Base-by-base conservation (phyloP, 2,113 vertebrate species). In the Glaucidium brasilianum region DNA sequence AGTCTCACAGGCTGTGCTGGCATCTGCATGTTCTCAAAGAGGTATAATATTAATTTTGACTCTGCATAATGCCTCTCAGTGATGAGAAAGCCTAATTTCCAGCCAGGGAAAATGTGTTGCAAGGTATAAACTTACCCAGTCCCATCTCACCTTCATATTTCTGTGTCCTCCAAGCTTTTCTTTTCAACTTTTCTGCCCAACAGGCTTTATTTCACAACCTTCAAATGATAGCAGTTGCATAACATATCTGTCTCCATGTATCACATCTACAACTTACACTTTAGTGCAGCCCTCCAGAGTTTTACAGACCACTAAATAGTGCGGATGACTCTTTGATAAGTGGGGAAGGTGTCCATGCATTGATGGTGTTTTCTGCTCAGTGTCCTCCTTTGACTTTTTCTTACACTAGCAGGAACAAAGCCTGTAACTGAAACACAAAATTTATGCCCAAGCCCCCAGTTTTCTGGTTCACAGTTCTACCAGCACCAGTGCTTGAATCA, bases 161-260 rank as follows among this genome's bases (percentile, higher is more conserved):
- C 52, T 67, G 29, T 66, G 52, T 67, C 43, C 66, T 89, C n/a
- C 34, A 60, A 75, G 37, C 41, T 37, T 35, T 41, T 82, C 67
- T 74, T 80, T 88, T 83, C 63, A 56, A 50, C 26, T 71, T 85
- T 67, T 69, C 63, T 88, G 50, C 88, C 49, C 62, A 32, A 25
- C 22, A 92, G 85, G 55, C 52, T 23, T 26, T 77, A 39, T 73
- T 85, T 94, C 82, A 74, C 82, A 79, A 59, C 72, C 41, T 95
- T 85, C 63, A 53, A 58, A 66, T 3, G 5, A 12, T 2, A 83
- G 3, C 8, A 20, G 4, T 2, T 2, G 56, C 14, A 15, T 50
- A 73, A 62, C 22, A 6, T 7, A 8, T 58, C 71, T 82, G 58
- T 83, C 62, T 79, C 30, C 25, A 35, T 75, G 34, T 47, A 84